A percentile compares a stretch with the other conserved stretches of the same genome.
Conservation (phyloP, 2,797 vertebrate genomes). For the Hypotaenidia okinawae region DNA sequence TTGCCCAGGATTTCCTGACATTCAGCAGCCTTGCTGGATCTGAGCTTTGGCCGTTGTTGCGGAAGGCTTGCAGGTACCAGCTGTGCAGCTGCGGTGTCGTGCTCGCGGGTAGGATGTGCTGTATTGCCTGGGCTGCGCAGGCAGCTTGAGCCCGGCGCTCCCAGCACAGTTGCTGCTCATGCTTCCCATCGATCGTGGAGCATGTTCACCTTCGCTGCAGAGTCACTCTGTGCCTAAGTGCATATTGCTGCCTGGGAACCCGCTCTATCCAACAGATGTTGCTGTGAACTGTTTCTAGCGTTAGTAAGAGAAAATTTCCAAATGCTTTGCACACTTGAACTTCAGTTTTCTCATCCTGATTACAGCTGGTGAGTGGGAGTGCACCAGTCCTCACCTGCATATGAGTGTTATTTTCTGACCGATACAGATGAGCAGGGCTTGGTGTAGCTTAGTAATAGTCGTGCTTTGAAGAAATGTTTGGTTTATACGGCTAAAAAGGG, state of each 20-base stretch:
- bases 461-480: slow-evolving; percentile 48
- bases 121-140: background rate
- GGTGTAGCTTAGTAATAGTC: background rate
- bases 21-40: background rate
- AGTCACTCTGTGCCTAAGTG: background rate
- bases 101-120: background rate
- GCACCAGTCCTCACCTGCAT: background rate
- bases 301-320: background rate
- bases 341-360: slow-evolving; percentile 11
- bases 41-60: background rate
- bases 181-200: background rate
- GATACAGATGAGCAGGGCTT: background rate
- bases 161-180: background rate
- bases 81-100: background rate
- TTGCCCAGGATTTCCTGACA: slow-evolving; percentile 65
- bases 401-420: background rate
- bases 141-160: background rate
- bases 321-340: slow-evolving; percentile 20
- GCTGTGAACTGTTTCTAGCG: background rate
- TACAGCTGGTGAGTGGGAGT: slow-evolving; percentile 14
- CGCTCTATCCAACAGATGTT: background rate
- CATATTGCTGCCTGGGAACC: background rate
- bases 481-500: slow-evolving; percentile 12
- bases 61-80: background rate
- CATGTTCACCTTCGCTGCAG: background rate